A percentile compares a stretch with the other conserved stretches of the same genome.
Conservation (phyloP, 2,888 invertebrate genomes). For the Noctua janthina region DNA sequence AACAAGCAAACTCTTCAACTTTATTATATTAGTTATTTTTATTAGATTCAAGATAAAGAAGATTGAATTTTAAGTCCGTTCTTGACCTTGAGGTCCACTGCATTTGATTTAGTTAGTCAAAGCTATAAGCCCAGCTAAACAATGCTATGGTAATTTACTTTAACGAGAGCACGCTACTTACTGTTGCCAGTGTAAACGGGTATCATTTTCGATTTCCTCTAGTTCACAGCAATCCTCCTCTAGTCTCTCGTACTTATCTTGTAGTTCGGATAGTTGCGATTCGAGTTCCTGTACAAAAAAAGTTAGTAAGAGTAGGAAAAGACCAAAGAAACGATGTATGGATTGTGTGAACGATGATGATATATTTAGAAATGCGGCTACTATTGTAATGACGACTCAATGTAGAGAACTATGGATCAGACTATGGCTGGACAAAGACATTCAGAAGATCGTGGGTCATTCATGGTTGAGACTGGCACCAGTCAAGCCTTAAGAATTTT, state of each 20-base stretch:
- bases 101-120: conserved; percentile 1
- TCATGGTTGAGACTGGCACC: not conserved
- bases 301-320: not conserved
- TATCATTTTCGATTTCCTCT: conserved; percentile 94
- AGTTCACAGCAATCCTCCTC: conserved; percentile 94
- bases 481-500: not conserved
- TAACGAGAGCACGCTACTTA: conserved; percentile 72
- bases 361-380: not conserved
- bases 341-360: not conserved
- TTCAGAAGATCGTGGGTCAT: not conserved
- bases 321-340: not conserved
- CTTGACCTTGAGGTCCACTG: conserved; percentile 13
- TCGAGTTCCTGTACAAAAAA: conserved; percentile 86
- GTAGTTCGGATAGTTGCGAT: conserved; percentile 89
- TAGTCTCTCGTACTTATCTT: conserved; percentile 91
- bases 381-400: not conserved
- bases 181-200: conserved; percentile 91
- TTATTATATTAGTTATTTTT: not conserved
- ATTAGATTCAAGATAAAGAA: not conserved
- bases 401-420: not conserved
- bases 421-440: not conserved
- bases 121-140: conserved; percentile 9
- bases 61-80: not conserved
- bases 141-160: conserved; percentile 30
- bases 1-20: not conserved